Percentiles rank a stretch among this genome's conserved stretches.
These are phyloP conservation scores for Empidonax traillii DNA, from an alignment of 2,113 vertebrate species.

Conservation along the genomic window DNA sequence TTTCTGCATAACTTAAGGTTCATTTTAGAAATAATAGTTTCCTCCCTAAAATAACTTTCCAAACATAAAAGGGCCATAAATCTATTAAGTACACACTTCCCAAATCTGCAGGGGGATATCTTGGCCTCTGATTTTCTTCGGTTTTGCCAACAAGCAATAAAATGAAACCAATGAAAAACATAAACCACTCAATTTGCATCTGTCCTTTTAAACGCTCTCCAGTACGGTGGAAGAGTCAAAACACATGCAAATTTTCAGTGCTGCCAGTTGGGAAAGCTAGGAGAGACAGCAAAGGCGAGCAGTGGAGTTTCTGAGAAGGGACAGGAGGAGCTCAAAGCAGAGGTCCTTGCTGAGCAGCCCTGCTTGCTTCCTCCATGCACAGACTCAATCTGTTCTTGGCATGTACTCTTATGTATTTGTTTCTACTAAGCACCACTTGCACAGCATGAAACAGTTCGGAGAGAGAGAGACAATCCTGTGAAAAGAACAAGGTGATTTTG, in stretches of 20 bases:
- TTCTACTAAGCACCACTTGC: not conserved
- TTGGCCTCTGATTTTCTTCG: not conserved
- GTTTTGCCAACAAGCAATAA: constrained; percentile 26
- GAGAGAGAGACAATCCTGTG: not conserved
- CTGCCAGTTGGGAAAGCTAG: not conserved
- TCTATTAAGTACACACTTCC: constrained; percentile 1
- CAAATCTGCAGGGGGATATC: not conserved
- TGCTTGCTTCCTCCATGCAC: not conserved
- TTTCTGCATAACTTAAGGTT: not conserved
- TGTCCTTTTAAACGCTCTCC: not conserved
- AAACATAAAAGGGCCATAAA: not conserved
- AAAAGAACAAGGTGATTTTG: not conserved
- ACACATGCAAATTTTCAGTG: not conserved
- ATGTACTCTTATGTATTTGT: not conserved
- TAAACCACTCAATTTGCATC: not conserved
- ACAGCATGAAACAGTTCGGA: not conserved
- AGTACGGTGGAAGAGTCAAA: not conserved
- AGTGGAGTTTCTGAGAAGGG: not conserved
- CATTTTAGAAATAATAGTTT: constrained; percentile 14
- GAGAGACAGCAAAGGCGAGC: not conserved
- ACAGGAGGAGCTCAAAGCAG: not conserved
- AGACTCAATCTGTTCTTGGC: not conserved
- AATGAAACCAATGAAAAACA: not conserved
- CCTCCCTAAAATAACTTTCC: not conserved
- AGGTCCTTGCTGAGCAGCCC: not conserved